Base-by-base conservation (phyloP, 2,888 invertebrate genomes). In the Xanthostigma xanthostigma region DNA sequence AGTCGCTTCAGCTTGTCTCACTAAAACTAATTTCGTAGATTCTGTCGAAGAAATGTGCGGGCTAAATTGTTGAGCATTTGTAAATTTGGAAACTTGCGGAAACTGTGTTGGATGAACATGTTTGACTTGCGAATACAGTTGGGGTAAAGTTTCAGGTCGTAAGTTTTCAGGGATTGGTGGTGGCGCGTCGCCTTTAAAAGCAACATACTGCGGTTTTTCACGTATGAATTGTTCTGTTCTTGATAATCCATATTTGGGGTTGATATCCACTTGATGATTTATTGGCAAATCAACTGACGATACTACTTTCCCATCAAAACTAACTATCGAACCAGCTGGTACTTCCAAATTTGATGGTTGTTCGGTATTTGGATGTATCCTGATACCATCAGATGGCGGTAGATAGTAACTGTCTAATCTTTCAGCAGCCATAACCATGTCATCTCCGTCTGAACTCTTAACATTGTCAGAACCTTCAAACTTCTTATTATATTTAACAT, bases 261-360 rank as follows among this genome's bases (percentile, higher is more conserved):
- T 57, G 10, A 59, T 47, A 57, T 60, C 53, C 50, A 60, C 65
- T 0, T 67, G 63, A 49, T 64, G 67, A 49, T 58, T 61, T 8
- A 60, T 61, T 27, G 71, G 68, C 10, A 78, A 66, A 54, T 78
- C 74, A 0, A 79, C 76, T 41, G 83, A 83, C 2, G 82, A 76
- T 6, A 87, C 75, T 44, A 76, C 77, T 64, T 83, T 84, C 0
- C 86, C 87, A 56, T 87, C 86, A 56, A 80, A 87, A 1, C 84
- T 78, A 6, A 85, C 79, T 33, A 82, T 77, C 0, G 80, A 76
- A 17, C 75, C 72, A n/a, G 67, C 67, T 1, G 71, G 69, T 11
- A 70, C 55, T 45, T 71, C 71, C 52, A 74, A 69, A 45, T 70
- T 72, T 48, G 69, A 71, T 1, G 61, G 62, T 50, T 60, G 56